Evolutionary conservation across 1,140 invertebrate species (phyloP), one percentile per base, ranked within the genome.

Genomic region (Bradynema listronoti): DNA sequence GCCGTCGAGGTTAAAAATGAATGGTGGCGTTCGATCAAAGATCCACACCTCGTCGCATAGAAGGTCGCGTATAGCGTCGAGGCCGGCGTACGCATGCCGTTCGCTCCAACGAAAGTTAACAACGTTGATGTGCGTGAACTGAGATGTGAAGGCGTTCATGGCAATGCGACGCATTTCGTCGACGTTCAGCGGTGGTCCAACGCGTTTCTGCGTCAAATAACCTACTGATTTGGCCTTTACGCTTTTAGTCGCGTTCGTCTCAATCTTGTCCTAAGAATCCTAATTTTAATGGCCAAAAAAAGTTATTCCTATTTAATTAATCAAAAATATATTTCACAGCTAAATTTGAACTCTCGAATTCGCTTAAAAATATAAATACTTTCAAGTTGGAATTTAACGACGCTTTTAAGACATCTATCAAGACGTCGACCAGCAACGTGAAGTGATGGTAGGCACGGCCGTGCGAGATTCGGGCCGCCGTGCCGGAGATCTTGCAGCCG

Each of bases 391-490:
- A 71, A 51, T 69, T 57, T 7, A 76, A 46, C 11, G 67, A 49
- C n/a, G 27, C 41, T n/a, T 50, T 47, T n/a, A 76, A 41, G 14
- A 50, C 49, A 24, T 42, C 16, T 6, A 75, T 43, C 49, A 73
- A 61, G 1, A 56, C 63, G 22, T 73, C 57, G 2, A 76, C 69
- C 6, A 76, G 49, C 11, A 76, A 41, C 33, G 74, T 76, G 16
- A 76, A 58, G 58, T 76, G 74, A 47, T 76, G 74, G 52, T 76
- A 76, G 25, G 74, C 74, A 16, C 61, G 45, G 4, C 65, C 68
- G 16, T 58, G 41, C 1, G 72, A 60, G 27, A 76, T 73, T 58
- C 75, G 34, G 4, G 74, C 74, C 5, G 74, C 74, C 0, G 74
- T 76, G 46, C 74, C 74, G 16, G 75, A 78, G 9, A 75, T 56